Base-by-base conservation (phyloP, 2,113 vertebrate species). In the Motacilla alba region DNA sequence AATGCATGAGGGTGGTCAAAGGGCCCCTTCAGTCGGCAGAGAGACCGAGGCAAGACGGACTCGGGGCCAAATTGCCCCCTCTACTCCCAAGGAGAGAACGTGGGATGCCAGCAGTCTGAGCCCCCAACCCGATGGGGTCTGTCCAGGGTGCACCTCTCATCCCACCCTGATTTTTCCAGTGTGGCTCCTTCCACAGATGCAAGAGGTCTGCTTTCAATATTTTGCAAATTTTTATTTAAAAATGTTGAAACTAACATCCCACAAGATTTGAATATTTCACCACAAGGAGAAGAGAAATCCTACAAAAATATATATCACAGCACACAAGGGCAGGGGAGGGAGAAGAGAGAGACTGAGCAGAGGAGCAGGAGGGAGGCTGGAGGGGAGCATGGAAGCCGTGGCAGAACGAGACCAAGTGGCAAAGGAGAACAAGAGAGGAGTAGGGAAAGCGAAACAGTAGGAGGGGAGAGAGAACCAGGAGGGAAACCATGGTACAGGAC, bases 261-360 rank as follows among this genome's bases (percentile, higher is more conserved):
- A 98, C 98, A 97, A 98, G 96, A 98, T 97, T 97, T 97, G 92
- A 98, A 96, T 97, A 98, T 97, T 98, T 98, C 97, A 98, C 98
- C 98, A 98, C 98, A 44, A 98, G 97, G 96, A 97, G 96, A 97
- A 98, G 96, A 98, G 96, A 95, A 98, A 98, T 97, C 97, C 98
- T 98, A 98, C 98, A 98, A 98, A 98, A 98, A 98, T 98, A 98
- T 98, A 98, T 97, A 98, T 98, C 97, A 98, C 98, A 98, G 97
- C 97, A 79, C 97, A 98, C 92, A 76, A 96, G 86, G 95, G 87
- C 86, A 84, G 76, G 85, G 96, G 87, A 96, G 53, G 83, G 81
- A 55, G 37, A 86, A 90, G 87, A 89, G 56, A 76, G 24, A 96
- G 94, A 81, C 79, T 60, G 91, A 93, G 89, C 87, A 8, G 80